These are phyloP conservation scores for Phenganax stokvisi DNA, from an alignment of 92 coral and sea anemone genomes.

Conservation along the genomic window DNA sequence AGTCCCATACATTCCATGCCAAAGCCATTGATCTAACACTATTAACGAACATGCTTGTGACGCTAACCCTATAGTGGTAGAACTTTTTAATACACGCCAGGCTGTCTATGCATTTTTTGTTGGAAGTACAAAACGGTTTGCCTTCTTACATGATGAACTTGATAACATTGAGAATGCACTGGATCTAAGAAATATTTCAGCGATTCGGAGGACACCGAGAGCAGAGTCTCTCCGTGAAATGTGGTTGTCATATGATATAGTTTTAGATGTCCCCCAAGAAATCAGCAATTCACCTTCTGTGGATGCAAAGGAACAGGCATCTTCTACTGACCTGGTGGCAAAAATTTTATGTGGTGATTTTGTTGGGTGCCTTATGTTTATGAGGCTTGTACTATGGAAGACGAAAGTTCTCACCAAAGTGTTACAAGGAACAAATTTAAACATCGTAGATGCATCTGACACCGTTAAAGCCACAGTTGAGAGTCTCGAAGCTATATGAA, in stretches of 20 bases:
- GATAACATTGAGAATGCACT: slow-evolving; percentile 7
- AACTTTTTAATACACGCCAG: slow-evolving; percentile 5
- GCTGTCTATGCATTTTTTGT: slow-evolving; percentile 7
- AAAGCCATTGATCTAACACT: neutral
- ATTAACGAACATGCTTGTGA: slow-evolving; percentile 15
- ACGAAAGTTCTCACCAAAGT: neutral
- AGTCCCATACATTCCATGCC: neutral
- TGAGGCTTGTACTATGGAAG: slow-evolving; percentile 1
- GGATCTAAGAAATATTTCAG: neutral
- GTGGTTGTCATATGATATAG: slow-evolving; percentile 12
- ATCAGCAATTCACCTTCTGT: neutral
- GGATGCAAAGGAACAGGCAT: slow-evolving; percentile 14
- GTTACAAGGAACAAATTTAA: slow-evolving; percentile 6
- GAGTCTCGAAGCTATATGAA: neutral
- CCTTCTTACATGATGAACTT: slow-evolving; percentile 8
- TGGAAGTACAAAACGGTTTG: slow-evolving; percentile 10
- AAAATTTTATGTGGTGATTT: slow-evolving; percentile 16
- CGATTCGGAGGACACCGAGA: neutral
- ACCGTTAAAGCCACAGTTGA: neutral
- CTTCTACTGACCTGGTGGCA: slow-evolving; percentile 15
- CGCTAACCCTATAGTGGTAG: slow-evolving; percentile 7
- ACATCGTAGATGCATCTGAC: slow-evolving; percentile 13
- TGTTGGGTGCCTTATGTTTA: neutral
- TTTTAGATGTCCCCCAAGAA: neutral
- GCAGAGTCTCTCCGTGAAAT: slow-evolving; percentile 10